Base-by-base conservation (phyloP, 2,797 vertebrate genomes). In the Pipistrellus pipistrellus region DNA sequence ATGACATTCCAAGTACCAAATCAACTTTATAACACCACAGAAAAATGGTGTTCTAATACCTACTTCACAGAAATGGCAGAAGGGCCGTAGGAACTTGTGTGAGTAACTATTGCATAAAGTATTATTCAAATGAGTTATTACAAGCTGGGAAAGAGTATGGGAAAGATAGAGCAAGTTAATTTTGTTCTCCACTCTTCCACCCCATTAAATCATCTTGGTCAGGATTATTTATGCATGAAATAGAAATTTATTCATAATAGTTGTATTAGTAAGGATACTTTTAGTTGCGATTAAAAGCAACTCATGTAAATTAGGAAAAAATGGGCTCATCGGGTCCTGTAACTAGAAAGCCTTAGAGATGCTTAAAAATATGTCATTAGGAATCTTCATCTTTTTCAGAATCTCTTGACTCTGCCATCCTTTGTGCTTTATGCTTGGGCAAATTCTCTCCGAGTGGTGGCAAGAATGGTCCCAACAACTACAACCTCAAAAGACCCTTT, bases 231-330 rank as follows among this genome's bases (percentile, higher is more conserved):
- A 32, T 48, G 30, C 7, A 38, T 48, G 32, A 2, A 32, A 57
- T 20, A 78, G 35, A 85, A 59, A 55, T 71, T 69, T 95, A 88
- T 92, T 23, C 25, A 82, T 53, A 48, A 82, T 32, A 66, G 30
- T 12, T 85, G 7, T 71, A 51, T 21, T 89, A 62, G 48, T 41
- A n/a, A 81, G 46, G 35, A 68, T 62, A 51, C 25, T 84, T 83
- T 55, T 41, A 21, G n/a, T 82, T 82, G 9, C 71, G 69, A 90
- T 17, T 71, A 46, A 85, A 92, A 85, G 18, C 8, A 92, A 80
- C 21, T n/a, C 8, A 35, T 46, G 38, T 82, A 62, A 72, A 25
- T 77, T 48, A 62, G 3, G 44, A 20, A 32, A 69, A 53, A 88
- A 72, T 6, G 21, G 57, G 53, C 46, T 8, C 23, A 73, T 66